Percentiles rank a stretch among this genome's conserved stretches.
Conservation (phyloP, 1,140 invertebrate genomes). For the Nasonia longicornis region DNA sequence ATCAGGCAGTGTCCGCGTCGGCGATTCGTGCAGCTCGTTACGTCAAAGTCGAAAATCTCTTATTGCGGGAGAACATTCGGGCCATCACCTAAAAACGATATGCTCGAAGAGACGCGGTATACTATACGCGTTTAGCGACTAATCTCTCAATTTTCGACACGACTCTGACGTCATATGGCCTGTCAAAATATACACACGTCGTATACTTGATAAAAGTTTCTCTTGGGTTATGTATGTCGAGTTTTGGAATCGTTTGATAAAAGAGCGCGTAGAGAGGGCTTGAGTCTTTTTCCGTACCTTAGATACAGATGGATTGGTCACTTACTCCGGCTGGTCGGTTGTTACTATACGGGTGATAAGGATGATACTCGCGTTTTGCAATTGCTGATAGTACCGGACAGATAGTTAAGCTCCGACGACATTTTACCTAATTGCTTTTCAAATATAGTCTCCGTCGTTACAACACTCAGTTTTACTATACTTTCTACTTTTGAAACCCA, state of each 20-base stretch:
- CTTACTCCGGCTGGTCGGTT: too few relatives aligned
- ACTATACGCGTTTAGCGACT: too few relatives aligned
- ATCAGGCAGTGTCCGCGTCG: neutral
- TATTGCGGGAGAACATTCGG: neutral
- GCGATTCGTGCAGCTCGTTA: slow-evolving; percentile 1
- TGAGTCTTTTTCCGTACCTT: too few relatives aligned
- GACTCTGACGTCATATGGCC: neutral
- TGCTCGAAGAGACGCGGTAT: too few relatives aligned
- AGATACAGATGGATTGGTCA: too few relatives aligned
- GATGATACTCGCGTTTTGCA: neutral
- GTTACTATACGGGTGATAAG: too few relatives aligned
- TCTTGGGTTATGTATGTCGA: too few relatives aligned
- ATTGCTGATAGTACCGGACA: neutral
- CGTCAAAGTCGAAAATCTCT: neutral
- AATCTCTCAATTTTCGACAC: too few relatives aligned
- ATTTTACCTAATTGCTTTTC: neutral
- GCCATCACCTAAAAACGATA: neutral
- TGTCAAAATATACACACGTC: slow-evolving; percentile 1
- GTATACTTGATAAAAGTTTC: neutral
- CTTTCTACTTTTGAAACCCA: too few relatives aligned
- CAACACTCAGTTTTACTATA: too few relatives aligned
- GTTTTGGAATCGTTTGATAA: too few relatives aligned
- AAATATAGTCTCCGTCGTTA: neutral
- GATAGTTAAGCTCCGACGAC: neutral
- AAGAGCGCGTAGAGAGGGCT: too few relatives aligned